Evolutionary conservation across 2,888 invertebrate species (phyloP).

Genomic region (Tetrapedia diversipes): DNA sequence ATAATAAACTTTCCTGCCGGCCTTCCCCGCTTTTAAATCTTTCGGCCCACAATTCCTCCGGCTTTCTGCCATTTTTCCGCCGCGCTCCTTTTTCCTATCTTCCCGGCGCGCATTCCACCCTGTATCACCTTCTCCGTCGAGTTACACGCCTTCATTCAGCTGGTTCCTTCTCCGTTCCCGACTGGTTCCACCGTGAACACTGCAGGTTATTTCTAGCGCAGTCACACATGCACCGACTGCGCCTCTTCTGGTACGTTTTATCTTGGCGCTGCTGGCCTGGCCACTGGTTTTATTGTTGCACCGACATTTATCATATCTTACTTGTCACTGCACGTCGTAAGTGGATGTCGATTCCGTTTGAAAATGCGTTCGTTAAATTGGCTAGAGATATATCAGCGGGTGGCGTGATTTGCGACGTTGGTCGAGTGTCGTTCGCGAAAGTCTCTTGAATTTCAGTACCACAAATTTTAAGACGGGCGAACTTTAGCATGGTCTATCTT

Average conservation of each 20-base stretch:
- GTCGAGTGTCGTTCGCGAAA: too few relatives aligned
- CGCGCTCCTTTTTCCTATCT: constrained; percentile 9
- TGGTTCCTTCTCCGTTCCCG: not conserved
- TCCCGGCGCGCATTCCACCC: not conserved
- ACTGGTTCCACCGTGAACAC: constrained; percentile 20
- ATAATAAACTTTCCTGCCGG: constrained; percentile 41
- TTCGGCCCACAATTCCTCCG: constrained; percentile 19
- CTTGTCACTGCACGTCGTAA: constrained; percentile 12
- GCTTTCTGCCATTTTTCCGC: constrained; percentile 20
- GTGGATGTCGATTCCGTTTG: constrained; percentile 2
- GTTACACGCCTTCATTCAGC: constrained; percentile 26
- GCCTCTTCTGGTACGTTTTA: constrained; percentile 11
- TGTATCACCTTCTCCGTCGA: not conserved
- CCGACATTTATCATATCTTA: constrained; percentile 44
- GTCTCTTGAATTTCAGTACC: too few relatives aligned
- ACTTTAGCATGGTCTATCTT: too few relatives aligned
- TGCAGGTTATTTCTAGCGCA: constrained; percentile 38
- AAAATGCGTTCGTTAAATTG: not conserved
- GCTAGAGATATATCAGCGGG: too few relatives aligned
- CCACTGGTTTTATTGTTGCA: constrained; percentile 19
- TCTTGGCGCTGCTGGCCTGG: not conserved
- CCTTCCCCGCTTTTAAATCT: constrained; percentile 39
- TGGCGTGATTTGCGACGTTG: too few relatives aligned
- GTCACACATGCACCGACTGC: constrained; percentile 9
- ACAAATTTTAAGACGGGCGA: too few relatives aligned